phyloP scores from a whole-genome alignment of 2,888 invertebrate genomes.

The Tiliacea aurago region DNA sequence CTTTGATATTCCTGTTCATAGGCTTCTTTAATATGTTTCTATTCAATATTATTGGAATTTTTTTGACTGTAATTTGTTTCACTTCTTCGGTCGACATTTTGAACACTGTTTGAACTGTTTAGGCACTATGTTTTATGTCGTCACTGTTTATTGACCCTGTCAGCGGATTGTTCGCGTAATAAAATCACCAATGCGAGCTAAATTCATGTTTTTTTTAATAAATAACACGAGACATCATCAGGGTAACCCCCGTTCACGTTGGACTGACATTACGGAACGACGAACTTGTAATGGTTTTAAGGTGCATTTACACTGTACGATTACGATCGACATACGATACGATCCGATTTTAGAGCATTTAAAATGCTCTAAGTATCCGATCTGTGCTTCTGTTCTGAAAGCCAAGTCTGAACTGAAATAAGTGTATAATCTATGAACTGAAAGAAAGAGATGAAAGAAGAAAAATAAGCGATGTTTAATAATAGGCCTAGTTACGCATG shows the following conservation, averaged over 20 bases:
- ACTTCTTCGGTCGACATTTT: conserved; percentile 57
- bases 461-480: too few species aligned
- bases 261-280: conserved; percentile 8
- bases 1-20: conserved; percentile 35
- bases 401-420: too few species aligned
- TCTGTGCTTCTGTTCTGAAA: neutral
- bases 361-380: too few species aligned
- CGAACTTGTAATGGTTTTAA: neutral
- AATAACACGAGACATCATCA: conserved; percentile 12
- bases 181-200: neutral
- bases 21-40: conserved; percentile 51
- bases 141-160: conserved; percentile 32
- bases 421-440: too few species aligned
- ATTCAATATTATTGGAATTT: conserved; percentile 53
- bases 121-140: conserved; percentile 13
- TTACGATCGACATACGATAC: conserved; percentile 1
- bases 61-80: conserved; percentile 51
- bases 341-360: neutral
- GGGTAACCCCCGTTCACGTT: conserved; percentile 63
- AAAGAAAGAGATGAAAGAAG: too few species aligned
- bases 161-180: neutral
- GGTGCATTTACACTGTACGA: conserved; percentile 45
- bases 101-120: conserved; percentile 1
- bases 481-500: too few species aligned
- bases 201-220: conserved; percentile 40